phyloP scores from a whole-genome alignment of 2,113 vertebrate species.

The Catharus minimus region DNA sequence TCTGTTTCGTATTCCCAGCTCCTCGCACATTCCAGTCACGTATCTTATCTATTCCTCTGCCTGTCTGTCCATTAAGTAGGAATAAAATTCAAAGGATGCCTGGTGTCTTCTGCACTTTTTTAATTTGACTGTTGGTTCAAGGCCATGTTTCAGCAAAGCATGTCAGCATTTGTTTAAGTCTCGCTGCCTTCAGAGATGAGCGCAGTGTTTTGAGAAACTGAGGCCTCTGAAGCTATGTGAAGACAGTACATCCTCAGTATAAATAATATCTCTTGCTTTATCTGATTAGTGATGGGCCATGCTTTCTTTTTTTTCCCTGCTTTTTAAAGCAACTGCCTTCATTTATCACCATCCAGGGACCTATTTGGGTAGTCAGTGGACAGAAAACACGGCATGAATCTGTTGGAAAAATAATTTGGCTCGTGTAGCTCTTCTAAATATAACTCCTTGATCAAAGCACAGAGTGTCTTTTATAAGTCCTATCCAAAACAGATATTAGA shows the following conservation, averaged over 20 bases:
- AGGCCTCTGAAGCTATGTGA: not conserved
- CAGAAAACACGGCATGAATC: conserved; percentile 45
- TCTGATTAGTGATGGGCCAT: conserved; percentile 32
- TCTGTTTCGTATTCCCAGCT: not conserved
- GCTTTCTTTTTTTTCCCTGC: not conserved
- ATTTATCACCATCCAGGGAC: conserved; percentile 31
- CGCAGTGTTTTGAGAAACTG: not conserved
- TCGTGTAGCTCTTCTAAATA: conserved; percentile 34
- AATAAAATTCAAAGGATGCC: conserved; percentile 10
- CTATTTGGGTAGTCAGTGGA: conserved; percentile 46
- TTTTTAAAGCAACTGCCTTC: conserved; percentile 22
- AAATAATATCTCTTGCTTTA: conserved; percentile 14
- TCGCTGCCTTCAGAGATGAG: not conserved
- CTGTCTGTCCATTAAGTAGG: not conserved
- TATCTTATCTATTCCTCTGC: not conserved
- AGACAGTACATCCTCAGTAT: not conserved
- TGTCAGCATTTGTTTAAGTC: conserved; percentile 36
- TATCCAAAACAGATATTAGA: conserved; percentile 43
- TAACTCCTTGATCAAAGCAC: conserved; percentile 48
- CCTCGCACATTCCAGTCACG: rapidly evolving
- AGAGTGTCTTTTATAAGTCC: conserved; percentile 12
- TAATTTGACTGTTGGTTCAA: conserved; percentile 38
- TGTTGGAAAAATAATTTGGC: conserved; percentile 54
- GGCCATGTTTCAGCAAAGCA: conserved; percentile 30
- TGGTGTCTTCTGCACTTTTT: not conserved